Percentiles rank a stretch among this genome's conserved stretches.
phyloP scores from a whole-genome alignment of 1,140 invertebrate species.

The Hylyphantes graminicola region DNA sequence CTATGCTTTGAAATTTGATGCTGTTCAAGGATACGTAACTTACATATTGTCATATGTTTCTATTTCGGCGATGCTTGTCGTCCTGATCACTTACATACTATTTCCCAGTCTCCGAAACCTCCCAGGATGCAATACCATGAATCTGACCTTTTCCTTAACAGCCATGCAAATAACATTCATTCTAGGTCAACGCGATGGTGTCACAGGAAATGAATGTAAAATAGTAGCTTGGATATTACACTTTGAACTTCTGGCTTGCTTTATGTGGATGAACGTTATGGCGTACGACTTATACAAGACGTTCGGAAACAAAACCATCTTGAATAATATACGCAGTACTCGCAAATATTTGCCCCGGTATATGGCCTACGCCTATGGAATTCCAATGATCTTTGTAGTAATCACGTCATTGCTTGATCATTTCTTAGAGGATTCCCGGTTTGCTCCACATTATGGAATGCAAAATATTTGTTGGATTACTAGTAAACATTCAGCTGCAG shows the following conservation, averaged over 20 bases:
- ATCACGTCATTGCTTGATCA: constrained; percentile 66
- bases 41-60: constrained; percentile 50
- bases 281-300: constrained; percentile 62
- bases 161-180: constrained; percentile 57
- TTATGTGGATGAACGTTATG: constrained; percentile 63
- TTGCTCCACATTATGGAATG: constrained; percentile 38
- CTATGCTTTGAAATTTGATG: constrained; percentile 43
- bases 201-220: constrained; percentile 35
- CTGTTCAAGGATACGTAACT: constrained; percentile 41
- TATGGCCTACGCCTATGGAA: constrained; percentile 67
- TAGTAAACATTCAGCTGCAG: constrained; percentile 65
- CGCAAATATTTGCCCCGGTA: constrained; percentile 65
- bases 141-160: constrained; percentile 48
- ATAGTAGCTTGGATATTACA: constrained; percentile 44
- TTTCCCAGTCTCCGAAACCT: constrained; percentile 53
- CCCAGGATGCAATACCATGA: constrained; percentile 60
- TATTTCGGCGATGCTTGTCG: constrained; percentile 33
- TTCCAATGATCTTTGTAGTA: constrained; percentile 65
- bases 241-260: constrained; percentile 55
- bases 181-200: constrained; percentile 46
- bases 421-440: constrained; percentile 56
- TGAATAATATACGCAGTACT: constrained; percentile 47
- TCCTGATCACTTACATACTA: constrained; percentile 50
- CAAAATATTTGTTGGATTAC: constrained; percentile 68
- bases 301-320: constrained; percentile 54